Base-by-base conservation (phyloP, 2,888 invertebrate species). In the Drosophila longiperda region DNA sequence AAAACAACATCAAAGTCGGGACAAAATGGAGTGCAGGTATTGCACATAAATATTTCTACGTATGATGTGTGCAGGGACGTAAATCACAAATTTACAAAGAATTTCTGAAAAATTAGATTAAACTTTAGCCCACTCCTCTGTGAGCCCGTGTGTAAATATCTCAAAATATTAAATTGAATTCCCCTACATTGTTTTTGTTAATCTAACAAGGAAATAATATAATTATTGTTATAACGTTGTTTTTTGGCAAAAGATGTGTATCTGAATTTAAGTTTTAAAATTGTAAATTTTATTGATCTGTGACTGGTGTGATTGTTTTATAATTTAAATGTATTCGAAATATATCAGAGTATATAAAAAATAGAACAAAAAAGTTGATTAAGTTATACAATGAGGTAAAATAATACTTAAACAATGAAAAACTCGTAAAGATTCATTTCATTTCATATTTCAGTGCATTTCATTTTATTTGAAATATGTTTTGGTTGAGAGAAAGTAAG, bases 161-260 rank as follows among this genome's bases (percentile, higher is more conserved):
- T 20, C 36, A 15, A 42, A 34, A 50, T 58, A 54, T 66, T 15
- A 55, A 66, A 82, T 72, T 71, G 60, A 73, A 76, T 70, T 76
- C 64, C 58, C 72, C 58, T 57, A 53, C 1, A 26, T 26, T 26
- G 1, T 26, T 23, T 26, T 23, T 52, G 50, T 60, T 33, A 26
- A 34, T 59, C 52, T 60, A 54, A 66, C 66, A 70, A 80, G 66
- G 34, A 74, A 72, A 72, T 70, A 59, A 73, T 70, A 76, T 82
- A 78, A 67, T 54, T 73, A 70, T 66, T 78, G 64, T 67, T 66
- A 53, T 62, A 58, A 29, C 6, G 29, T 29, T 29, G 29, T 29
- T 29, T 6, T 29, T 6, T 29, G 29, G 5, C 1, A 29, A 29
- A 29, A 29, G 29, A 29, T 20, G 20, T 45, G 45, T 20, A 1